Conservation (phyloP, 2,888 invertebrate species). For the Ormyrus thymus region DNA sequence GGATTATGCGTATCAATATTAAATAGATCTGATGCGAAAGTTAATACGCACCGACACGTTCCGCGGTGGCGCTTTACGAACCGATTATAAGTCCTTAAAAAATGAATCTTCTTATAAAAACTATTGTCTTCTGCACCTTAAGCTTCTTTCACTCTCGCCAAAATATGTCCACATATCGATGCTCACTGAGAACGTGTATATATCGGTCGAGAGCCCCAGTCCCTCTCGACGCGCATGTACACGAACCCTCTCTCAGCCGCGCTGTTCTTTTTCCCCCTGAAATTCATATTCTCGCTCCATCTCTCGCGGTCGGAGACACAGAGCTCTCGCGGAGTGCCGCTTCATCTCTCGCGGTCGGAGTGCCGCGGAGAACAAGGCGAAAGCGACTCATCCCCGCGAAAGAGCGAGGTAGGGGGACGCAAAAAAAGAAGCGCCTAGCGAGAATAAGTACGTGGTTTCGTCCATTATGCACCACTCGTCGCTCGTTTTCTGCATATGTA, state of each 20-base stretch:
- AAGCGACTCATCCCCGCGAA: neutral
- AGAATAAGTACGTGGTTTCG: constrained; percentile 55
- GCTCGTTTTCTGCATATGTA: constrained; percentile 31
- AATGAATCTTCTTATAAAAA: no score
- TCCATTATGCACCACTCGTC: constrained; percentile 42
- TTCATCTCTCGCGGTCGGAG: neutral
- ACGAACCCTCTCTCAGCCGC: no score
- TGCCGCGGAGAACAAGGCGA: constrained; percentile 1
- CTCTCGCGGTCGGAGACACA: neutral
- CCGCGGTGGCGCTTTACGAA: no score
- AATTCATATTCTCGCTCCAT: constrained; percentile 25
- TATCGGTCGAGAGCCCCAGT: neutral
- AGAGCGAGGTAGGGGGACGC: constrained; percentile 51
- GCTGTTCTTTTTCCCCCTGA: no score
- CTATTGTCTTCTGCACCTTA: no score
- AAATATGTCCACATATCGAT: no score
- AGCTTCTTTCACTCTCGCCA: no score
- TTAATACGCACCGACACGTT: no score
- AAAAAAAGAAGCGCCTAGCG: constrained; percentile 56
- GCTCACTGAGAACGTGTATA: no score
- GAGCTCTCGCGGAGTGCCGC: neutral
- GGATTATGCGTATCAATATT: no score
- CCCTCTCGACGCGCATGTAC: neutral
- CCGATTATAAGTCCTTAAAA: no score
- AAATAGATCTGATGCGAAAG: no score